Evolutionary conservation across 1,140 invertebrate species (phyloP).

Genomic region (Panagrolaimus sp.): DNA sequence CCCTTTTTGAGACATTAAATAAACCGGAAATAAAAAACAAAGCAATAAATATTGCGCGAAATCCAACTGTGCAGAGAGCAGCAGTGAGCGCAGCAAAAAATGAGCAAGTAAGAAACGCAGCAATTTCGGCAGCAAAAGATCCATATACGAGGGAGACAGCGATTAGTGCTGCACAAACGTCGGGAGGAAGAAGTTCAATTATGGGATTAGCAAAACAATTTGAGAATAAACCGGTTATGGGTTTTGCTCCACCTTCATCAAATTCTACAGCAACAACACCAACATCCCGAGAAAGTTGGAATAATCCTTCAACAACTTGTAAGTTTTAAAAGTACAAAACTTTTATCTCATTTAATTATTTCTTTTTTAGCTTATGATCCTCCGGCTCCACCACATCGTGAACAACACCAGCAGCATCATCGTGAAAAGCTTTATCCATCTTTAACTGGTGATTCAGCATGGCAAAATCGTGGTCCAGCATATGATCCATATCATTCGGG

Average conservation of each 20-base stretch:
- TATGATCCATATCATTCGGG: too few relatives aligned
- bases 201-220: conserved; percentile 35
- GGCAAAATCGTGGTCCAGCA: background rate
- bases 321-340: conserved; percentile 6
- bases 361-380: conserved; percentile 20
- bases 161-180: conserved; percentile 14
- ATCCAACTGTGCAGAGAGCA: conserved; percentile 32
- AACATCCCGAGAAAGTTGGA: conserved; percentile 12
- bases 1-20: conserved; percentile 35
- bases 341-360: conserved; percentile 4
- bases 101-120: conserved; percentile 36
- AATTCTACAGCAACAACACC: background rate
- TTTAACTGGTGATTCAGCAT: conserved; percentile 7
- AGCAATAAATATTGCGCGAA: conserved; percentile 25
- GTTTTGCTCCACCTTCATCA: conserved; percentile 14
- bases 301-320: conserved; percentile 1
- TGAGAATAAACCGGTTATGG: conserved; percentile 45
- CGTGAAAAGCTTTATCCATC: background rate
- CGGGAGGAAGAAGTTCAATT: conserved; percentile 9
- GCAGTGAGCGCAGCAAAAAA: conserved; percentile 41
- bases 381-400: conserved; percentile 18
- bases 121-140: conserved; percentile 35
- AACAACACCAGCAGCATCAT: background rate
- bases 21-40: conserved; percentile 29
- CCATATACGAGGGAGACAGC: conserved; percentile 12